phyloP scores from a whole-genome alignment of 2,797 vertebrate genomes.

The Dendrocincla tyrannina region DNA sequence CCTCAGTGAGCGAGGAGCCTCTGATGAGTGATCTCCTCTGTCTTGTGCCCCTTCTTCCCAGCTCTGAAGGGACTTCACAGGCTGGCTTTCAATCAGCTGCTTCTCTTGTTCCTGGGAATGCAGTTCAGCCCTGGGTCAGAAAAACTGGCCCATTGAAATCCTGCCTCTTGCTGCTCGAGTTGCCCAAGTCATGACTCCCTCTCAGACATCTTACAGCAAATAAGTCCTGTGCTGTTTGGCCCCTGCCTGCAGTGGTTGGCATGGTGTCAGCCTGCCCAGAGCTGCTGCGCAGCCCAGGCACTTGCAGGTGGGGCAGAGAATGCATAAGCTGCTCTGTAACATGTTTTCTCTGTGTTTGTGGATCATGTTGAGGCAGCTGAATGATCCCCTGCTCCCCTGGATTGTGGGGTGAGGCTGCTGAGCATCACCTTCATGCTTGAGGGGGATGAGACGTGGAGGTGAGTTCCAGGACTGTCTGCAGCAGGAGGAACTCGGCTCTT shows the following conservation, averaged over 20 bases:
- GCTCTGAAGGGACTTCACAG: background rate
- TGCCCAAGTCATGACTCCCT: background rate
- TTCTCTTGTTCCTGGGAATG: constrained; percentile 53
- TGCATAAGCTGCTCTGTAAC: background rate
- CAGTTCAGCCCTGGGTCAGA: constrained; percentile 9
- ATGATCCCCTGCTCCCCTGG: background rate
- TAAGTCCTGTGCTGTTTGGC: background rate
- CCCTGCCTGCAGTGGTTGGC: background rate
- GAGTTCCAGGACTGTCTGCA: background rate
- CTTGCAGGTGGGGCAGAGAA: background rate
- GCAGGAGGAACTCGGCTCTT: background rate
- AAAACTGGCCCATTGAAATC: background rate
- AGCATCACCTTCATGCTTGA: fast-evolving
- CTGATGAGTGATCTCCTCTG: constrained; percentile 37
- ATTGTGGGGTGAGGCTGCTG: background rate
- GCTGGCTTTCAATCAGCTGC: background rate
- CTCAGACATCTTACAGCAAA: background rate
- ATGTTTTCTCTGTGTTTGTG: background rate
- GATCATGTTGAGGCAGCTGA: background rate
- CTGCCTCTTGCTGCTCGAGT: background rate
- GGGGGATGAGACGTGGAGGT: background rate
- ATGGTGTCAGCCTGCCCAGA: background rate
- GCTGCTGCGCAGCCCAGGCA: fast-evolving
- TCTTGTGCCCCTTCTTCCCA: background rate
- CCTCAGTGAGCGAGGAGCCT: background rate